These are phyloP conservation scores for Periophthalmodon schlosseri DNA, from an alignment of 2,113 vertebrate genomes.

Conservation along the genomic window DNA sequence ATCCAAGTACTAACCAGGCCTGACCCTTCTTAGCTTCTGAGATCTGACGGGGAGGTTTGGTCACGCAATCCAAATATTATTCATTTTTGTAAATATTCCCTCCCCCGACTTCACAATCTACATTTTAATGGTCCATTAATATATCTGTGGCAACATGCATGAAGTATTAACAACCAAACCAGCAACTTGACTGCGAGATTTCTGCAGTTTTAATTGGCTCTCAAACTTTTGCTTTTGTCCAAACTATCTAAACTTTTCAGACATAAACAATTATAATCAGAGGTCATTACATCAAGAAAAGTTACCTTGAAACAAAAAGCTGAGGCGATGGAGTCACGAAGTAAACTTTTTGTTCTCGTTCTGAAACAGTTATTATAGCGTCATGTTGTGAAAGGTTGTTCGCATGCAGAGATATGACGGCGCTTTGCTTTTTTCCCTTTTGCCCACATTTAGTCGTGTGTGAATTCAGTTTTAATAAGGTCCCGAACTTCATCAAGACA, in stretches of 20 bases:
- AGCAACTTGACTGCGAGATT: neutral
- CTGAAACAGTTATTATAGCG: slow-evolving; percentile 17
- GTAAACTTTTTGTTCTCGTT: slow-evolving; percentile 25
- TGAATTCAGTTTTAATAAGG: slow-evolving; percentile 53
- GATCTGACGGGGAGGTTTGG: too few species aligned
- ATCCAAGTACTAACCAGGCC: too few species aligned
- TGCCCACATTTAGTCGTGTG: slow-evolving; percentile 24
- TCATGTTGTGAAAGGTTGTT: slow-evolving; percentile 30
- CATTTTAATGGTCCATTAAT: too few species aligned
- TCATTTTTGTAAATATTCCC: too few species aligned
- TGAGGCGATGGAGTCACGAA: neutral
- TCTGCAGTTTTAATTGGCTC: neutral
- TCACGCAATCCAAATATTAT: too few species aligned
- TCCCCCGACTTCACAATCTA: too few species aligned
- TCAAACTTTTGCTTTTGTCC: neutral
- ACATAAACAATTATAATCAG: slow-evolving; percentile 29
- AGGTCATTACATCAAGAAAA: slow-evolving; percentile 41
- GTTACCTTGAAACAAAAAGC: slow-evolving; percentile 51
- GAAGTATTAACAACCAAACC: too few species aligned
- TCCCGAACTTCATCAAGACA: slow-evolving; percentile 64
- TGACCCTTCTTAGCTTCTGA: too few species aligned
- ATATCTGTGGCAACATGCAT: too few species aligned
- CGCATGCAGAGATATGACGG: slow-evolving; percentile 8
- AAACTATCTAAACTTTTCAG: neutral
- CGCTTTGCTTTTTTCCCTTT: slow-evolving; percentile 11